Evolutionary conservation across 2,113 vertebrate species (phyloP), one percentile per base, ranked within the genome.

Genomic region (Sinocyclocheilus grahami): DNA sequence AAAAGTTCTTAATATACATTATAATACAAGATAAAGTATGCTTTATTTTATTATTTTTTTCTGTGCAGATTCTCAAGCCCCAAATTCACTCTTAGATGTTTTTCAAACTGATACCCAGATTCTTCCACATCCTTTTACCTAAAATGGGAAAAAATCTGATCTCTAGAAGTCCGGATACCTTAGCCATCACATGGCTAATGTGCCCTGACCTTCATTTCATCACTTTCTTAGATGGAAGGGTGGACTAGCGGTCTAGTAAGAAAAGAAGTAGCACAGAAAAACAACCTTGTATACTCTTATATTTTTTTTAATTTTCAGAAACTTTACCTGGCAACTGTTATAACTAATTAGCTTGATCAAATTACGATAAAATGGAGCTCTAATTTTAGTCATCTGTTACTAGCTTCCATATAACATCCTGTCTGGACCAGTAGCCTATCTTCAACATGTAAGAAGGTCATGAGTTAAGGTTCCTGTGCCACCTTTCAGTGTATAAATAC

Each of bases 401-500:
- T 81, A 58, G 53, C 83, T 75, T 75, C 9, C 53, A 27, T 85
- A 74, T 89, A 77, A 27, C 33, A n/a, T n/a, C 81, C 78, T 81
- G 18, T 10, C 9, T 48, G 30, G 24, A 11, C 14, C 11, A 2
- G 63, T 30, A 16, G 33, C 42, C 9, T 55, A 22, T 39, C 33
- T 53, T 16, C 58, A 24, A 30, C 80, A 72, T 75, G 24, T 13
- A 14, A 69, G 9, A 67, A 48, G 65, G 87, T 86, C 78, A 33
- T 27, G 51, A 20, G 53, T 37, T 83, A 27, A 58, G 82, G 74
- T 85, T 71, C 75, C 33, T 78, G 48, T 81, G 85, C 33, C 82
- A 55, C 51, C 78, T 85, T 85, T 65, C 3, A 18, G 5, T 51
- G 77, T 89, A 91, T 90, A 88, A 90, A 91, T 91, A 90, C 86